Conservation (phyloP, 37 sponge, comb jelly and placozoan genomes). For the Chondrosia reniformis region DNA sequence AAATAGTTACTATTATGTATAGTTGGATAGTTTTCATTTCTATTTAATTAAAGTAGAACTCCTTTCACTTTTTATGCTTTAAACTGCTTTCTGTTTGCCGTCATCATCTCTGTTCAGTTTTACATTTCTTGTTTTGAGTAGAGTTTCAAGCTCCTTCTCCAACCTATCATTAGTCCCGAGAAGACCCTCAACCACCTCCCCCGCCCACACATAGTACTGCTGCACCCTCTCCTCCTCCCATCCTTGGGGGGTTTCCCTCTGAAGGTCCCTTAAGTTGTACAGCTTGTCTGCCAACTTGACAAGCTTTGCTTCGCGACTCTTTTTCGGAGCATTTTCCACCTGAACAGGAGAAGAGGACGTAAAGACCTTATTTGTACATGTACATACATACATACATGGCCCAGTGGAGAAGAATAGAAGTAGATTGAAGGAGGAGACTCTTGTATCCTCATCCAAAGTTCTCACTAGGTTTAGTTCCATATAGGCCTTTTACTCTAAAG, state of each 20-base stretch:
- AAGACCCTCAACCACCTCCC: slow-evolving; percentile 63
- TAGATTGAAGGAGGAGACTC: too few species aligned
- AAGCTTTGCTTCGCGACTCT: slow-evolving; percentile 77
- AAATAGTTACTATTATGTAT: too few species aligned
- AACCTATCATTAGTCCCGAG: slow-evolving; percentile 74
- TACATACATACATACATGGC: too few species aligned
- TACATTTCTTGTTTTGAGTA: slow-evolving; percentile 38
- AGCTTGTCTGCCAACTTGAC: slow-evolving; percentile 95
- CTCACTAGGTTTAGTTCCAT: too few species aligned
- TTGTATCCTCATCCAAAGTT: too few species aligned
- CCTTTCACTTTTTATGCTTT: too few species aligned
- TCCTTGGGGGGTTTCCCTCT: slow-evolving; percentile 55
- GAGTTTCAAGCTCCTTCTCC: slow-evolving; percentile 57
- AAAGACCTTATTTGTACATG: background rate
- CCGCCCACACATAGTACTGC: slow-evolving; percentile 87
- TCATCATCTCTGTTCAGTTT: slow-evolving; percentile 20
- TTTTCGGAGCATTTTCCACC: slow-evolving; percentile 81
- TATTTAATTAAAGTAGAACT: too few species aligned
- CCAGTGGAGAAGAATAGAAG: background rate
- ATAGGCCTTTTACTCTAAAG: too few species aligned
- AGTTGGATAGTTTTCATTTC: too few species aligned
- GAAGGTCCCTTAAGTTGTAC: slow-evolving; percentile 90
- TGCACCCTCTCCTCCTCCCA: slow-evolving; percentile 82
- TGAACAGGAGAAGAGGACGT: slow-evolving; percentile 22
- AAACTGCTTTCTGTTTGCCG: background rate